Base-by-base conservation (phyloP, 1,140 invertebrate genomes). In the Holotrichia oblita region DNA sequence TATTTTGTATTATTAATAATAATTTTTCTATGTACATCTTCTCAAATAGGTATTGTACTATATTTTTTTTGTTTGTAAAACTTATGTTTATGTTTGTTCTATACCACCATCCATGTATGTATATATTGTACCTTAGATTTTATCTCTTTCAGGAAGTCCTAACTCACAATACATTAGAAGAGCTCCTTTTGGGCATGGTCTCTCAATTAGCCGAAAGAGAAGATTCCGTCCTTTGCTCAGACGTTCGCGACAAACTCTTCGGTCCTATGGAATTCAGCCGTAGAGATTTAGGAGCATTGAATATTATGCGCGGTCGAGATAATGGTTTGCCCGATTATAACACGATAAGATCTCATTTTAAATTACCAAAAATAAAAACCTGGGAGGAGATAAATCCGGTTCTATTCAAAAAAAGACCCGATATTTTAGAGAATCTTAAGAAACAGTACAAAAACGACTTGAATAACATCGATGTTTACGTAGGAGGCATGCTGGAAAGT, bases 291-390 rank as follows among this genome's bases (percentile, higher is more conserved):
- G 97, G 97, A 0, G 97, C 97, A 0, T 87, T 98, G 6, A 99
- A 99, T 82, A 99, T 99, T 44, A 99, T 99, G 98, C 89, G 98
- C 74, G 98, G 98, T 1, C 89, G 98, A 22, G 98, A 99, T 85
- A 99, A 99, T 84, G 98, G 98, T 2, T 87, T 99, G 0, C 94
- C 98, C 0, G 97, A 99, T 87, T 99, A 99, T 86, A 99, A 99
- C 86, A 97, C 96, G 0, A 96, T 83, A 83, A 90, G 93, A 75
- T 81, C 87, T 14, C 90, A 91, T 79, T 94, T 92, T 79, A 92
- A 93, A 10, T 84, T 96, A 24, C 84, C 90, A 0, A 90, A 88
- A 81, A 88, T 90, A 6, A 91, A 92, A 83, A 91, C 90, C 0
- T 95, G 93, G 90, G 91, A 91, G 42, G 93, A 94, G 75, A 95